Evolutionary conservation across 2,888 invertebrate species (phyloP).

Genomic region (Hypolimnas misippus): DNA sequence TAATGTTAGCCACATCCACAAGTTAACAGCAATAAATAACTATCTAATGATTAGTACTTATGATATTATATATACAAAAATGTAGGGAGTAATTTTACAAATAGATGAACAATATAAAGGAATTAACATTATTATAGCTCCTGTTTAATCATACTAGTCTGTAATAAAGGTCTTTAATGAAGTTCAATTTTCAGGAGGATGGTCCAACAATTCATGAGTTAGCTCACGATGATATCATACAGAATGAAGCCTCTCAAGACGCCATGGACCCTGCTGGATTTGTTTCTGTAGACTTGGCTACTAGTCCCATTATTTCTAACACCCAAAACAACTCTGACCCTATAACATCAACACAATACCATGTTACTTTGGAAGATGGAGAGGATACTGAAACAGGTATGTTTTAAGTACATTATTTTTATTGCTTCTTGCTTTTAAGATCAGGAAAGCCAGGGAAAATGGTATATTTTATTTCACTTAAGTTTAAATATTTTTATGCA

Average conservation of each 20-base stretch:
- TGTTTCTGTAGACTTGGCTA: conserved; percentile 58
- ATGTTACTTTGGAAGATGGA: conserved; percentile 77
- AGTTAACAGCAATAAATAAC: no score
- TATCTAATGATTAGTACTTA: no score
- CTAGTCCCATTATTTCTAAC: conserved; percentile 40
- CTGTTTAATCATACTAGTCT: no score
- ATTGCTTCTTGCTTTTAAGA: background rate
- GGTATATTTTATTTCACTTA: background rate
- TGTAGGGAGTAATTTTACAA: no score
- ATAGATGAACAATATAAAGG: no score
- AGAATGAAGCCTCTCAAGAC: conserved; percentile 66
- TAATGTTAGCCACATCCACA: no score
- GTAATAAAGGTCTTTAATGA: no score
- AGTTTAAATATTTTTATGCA: no score
- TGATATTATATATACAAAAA: no score
- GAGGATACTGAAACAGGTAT: conserved; percentile 69
- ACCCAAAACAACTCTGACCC: conserved; percentile 49
- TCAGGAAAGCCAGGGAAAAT: background rate
- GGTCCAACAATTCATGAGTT: conserved; percentile 81
- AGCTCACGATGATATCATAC: conserved; percentile 73
- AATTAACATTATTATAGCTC: no score
- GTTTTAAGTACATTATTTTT: conserved; percentile 22
- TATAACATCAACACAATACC: conserved; percentile 59
- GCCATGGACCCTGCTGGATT: conserved; percentile 57
- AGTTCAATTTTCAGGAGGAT: conserved; percentile 76